These are phyloP conservation scores for Sylvia atricapilla DNA, from an alignment of 2,113 vertebrate genomes.

Conservation along the genomic window DNA sequence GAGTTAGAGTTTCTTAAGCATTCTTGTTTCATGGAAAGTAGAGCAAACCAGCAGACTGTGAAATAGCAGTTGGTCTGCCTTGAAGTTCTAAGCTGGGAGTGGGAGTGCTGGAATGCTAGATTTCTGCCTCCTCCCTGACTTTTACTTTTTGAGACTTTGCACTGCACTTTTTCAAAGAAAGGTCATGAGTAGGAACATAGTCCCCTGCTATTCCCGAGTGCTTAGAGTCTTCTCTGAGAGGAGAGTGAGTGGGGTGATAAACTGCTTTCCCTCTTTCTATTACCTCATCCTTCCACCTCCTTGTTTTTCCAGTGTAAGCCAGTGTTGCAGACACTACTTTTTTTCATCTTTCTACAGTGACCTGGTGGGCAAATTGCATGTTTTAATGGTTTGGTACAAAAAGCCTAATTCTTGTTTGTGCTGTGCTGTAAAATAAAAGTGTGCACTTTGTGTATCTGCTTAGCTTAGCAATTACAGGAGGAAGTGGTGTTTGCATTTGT, in stretches of 20 bases:
- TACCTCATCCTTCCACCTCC: conserved; percentile 30
- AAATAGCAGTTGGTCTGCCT: neutral
- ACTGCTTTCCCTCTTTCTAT: conserved; percentile 34
- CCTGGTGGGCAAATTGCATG: neutral
- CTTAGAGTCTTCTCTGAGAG: neutral
- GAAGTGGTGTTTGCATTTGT: neutral
- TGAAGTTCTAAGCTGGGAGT: conserved; percentile 17
- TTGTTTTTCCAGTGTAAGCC: neutral
- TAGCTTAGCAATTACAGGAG: neutral
- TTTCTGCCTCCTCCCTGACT: conserved; percentile 9
- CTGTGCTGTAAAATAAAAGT: neutral
- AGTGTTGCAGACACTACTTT: neutral
- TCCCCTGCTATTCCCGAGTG: neutral
- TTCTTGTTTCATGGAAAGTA: neutral
- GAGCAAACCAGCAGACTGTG: neutral
- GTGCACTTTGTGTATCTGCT: neutral
- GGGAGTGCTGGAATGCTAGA: conserved; percentile 29
- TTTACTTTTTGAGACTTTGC: neutral
- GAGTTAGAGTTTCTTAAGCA: neutral
- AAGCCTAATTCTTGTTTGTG: neutral
- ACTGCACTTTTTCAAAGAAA: neutral
- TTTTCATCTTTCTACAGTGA: neutral
- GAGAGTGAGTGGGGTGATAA: conserved; percentile 1
- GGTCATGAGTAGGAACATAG: conserved; percentile 2
- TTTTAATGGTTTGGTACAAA: neutral